Evolutionary conservation across 2,113 vertebrate species (phyloP).

Genomic region (Serinus canaria): DNA sequence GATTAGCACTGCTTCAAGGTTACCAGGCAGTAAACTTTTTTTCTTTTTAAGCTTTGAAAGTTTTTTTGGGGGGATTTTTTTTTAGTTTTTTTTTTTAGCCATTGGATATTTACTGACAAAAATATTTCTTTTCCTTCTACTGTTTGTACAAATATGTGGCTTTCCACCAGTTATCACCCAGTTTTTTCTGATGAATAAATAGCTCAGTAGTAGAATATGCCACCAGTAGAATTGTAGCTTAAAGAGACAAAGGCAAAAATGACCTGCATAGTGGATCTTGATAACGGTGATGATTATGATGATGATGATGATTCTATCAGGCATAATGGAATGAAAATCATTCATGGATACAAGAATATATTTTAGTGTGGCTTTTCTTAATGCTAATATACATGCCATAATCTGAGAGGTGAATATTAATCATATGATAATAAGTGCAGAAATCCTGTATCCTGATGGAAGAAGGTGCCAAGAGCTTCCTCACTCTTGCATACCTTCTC

Average conservation of each 20-base stretch:
- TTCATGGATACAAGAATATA: neutral
- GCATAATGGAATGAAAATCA: neutral
- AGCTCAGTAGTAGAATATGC: neutral
- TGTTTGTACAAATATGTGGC: neutral
- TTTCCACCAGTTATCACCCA: neutral
- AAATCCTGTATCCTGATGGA: neutral
- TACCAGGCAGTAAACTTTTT: neutral
- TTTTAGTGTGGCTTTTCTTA: neutral
- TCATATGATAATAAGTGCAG: neutral
- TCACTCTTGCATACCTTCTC: neutral
- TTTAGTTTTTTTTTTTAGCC: neutral
- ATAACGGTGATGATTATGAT: neutral
- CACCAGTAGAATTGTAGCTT: neutral
- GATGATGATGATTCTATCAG: neutral
- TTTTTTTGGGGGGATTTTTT: neutral
- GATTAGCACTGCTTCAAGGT: neutral
- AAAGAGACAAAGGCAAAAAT: neutral
- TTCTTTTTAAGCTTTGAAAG: neutral
- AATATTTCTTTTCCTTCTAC: neutral
- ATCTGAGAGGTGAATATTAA: neutral
- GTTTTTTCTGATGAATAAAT: neutral
- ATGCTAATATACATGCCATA: neutral
- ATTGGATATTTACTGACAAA: neutral
- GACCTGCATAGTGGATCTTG: neutral
- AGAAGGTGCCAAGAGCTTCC: neutral